These are phyloP conservation scores for Rallus crepitans DNA, from an alignment of 2,797 vertebrate genomes.

Conservation along the genomic window DNA sequence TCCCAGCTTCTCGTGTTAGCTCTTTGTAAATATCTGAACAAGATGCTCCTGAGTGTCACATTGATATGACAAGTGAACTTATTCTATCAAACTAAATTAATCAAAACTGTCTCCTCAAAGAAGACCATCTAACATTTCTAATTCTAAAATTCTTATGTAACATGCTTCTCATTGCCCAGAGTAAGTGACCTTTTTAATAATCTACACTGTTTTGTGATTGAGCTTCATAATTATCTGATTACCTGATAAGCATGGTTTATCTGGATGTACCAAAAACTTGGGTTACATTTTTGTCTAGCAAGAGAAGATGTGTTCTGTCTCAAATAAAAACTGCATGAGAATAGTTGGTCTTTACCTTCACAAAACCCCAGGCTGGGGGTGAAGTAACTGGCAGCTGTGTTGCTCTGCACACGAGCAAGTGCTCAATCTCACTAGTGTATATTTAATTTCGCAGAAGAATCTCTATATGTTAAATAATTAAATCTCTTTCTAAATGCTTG, in stretches of 20 bases:
- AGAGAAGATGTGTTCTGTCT: neutral
- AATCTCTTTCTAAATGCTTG: neutral
- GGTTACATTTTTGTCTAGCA: neutral
- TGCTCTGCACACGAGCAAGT: neutral
- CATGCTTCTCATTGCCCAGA: neutral
- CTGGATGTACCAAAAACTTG: neutral
- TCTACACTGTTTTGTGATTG: neutral
- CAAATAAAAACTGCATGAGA: neutral
- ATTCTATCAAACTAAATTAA: neutral
- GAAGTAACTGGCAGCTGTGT: neutral
- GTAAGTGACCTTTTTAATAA: neutral
- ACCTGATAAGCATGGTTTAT: neutral
- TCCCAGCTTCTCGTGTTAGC: neutral
- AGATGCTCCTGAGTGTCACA: neutral
- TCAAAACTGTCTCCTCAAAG: neutral
- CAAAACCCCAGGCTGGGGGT: neutral
- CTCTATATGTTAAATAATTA: neutral
- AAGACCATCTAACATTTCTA: neutral
- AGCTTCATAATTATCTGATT: neutral
- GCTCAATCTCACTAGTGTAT: neutral
- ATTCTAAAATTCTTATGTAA: neutral
- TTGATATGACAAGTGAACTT: conserved; percentile 20
- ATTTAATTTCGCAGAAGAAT: neutral
- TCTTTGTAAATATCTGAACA: neutral
- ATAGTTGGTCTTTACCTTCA: neutral